phyloP scores from a whole-genome alignment of 2,113 vertebrate species.

The Sigmodon hispidus region DNA sequence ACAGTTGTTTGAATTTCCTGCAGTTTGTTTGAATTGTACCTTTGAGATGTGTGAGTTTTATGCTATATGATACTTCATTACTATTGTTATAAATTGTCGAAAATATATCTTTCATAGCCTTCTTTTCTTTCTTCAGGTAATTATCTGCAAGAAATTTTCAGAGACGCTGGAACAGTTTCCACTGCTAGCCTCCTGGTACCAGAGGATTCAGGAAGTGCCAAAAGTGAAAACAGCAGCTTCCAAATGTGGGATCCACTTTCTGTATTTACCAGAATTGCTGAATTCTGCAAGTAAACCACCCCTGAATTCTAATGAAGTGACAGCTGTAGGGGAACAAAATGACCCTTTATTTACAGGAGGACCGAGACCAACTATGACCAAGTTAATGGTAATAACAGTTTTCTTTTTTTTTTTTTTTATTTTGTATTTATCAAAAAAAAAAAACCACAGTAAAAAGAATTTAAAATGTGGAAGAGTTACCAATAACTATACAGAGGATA shows the following conservation, averaged over 20 bases:
- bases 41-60: neutral
- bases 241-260: conserved; percentile 89
- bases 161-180: conserved; percentile 86
- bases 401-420: neutral
- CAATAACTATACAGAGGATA: no score
- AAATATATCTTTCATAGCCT: neutral
- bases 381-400: conserved; percentile 92
- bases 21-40: conserved; percentile 5
- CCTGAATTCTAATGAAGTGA: neutral
- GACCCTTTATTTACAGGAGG: conserved; percentile 92
- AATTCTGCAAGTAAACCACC: conserved; percentile 11
- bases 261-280: conserved; percentile 77
- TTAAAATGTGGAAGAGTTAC: no score
- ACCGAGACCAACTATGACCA: conserved; percentile 96
- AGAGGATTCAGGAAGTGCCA: conserved; percentile 92
- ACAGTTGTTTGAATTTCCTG: neutral
- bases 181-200: conserved; percentile 92
- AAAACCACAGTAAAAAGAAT: no score
- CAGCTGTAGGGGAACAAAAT: conserved; percentile 78
- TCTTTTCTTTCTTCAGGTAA: conserved; percentile 83
- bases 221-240: conserved; percentile 88
- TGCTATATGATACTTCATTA: neutral
- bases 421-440: no score
- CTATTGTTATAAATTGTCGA: neutral
- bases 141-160: conserved; percentile 83